phyloP scores from a whole-genome alignment of 53 echinoderm and acorn worm species.

The Luidia sarsii region DNA sequence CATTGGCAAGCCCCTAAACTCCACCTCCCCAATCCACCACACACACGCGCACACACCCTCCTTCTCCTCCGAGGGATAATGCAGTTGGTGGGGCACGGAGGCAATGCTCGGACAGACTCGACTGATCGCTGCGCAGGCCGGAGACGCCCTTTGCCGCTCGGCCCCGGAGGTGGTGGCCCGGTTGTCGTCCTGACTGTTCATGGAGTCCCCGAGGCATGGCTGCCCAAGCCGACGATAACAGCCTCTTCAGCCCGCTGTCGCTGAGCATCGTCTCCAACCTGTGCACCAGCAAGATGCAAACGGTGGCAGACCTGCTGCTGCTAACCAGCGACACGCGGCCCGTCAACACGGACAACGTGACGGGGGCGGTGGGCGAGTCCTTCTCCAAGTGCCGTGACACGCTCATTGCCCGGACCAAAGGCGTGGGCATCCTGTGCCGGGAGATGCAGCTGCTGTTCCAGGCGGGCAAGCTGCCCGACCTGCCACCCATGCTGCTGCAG shows the following conservation, averaged over 20 bases:
- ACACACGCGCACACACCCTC: no score
- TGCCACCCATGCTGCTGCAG: constrained; percentile 70
- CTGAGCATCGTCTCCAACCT: constrained; percentile 85
- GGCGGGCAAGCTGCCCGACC: constrained; percentile 68
- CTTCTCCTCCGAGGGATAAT: constrained; percentile 45
- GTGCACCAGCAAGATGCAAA: constrained; percentile 91
- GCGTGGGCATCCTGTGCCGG: constrained; percentile 82
- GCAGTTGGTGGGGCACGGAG: constrained; percentile 27
- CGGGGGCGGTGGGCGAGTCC: constrained; percentile 79
- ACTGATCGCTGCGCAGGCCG: constrained; percentile 28
- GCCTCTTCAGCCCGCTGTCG: constrained; percentile 80
- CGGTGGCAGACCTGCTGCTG: constrained; percentile 88
- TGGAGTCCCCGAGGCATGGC: constrained; percentile 79
- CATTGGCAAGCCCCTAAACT: no score
- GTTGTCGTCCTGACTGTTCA: constrained; percentile 27
- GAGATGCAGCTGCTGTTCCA: constrained; percentile 82
- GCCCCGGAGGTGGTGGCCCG: constrained; percentile 30
- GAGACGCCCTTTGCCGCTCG: constrained; percentile 22
- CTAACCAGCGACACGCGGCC: constrained; percentile 95
- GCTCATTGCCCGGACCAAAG: constrained; percentile 90
- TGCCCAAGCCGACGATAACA: constrained; percentile 77
- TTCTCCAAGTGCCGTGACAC: constrained; percentile 96
- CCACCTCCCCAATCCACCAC: no score
- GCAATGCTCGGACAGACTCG: constrained; percentile 42
- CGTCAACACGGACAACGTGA: constrained; percentile 90